Evolutionary conservation across 23 tunicate genomes (phyloP).

Genomic region (Styela clava): DNA sequence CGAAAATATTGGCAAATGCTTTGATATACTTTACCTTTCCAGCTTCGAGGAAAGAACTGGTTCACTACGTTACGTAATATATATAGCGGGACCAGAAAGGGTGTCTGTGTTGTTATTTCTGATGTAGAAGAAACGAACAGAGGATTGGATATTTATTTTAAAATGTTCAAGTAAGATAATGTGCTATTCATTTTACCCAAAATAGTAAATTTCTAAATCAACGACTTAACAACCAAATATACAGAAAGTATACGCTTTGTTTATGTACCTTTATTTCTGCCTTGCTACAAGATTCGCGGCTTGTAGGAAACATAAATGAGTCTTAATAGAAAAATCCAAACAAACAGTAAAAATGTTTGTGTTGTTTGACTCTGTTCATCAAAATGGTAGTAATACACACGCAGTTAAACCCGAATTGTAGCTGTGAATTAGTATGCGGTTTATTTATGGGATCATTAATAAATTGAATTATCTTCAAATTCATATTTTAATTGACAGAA

Average conservation of each 20-base stretch:
- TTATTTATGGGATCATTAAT: no score
- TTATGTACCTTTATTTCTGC: neutral
- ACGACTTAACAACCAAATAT: no score
- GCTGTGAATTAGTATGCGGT: no score
- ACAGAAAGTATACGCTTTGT: neutral
- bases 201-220: neutral
- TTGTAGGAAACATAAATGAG: no score
- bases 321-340: no score
- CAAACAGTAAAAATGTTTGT: no score
- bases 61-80: neutral
- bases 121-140: neutral
- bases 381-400: no score
- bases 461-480: neutral
- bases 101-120: neutral
- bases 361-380: no score
- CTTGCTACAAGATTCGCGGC: neutral
- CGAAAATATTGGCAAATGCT: no score
- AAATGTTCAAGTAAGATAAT: neutral
- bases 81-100: neutral
- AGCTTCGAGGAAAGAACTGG: neutral
- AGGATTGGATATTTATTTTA: neutral
- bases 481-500: neutral
- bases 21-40: neutral
- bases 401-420: no score
- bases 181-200: neutral